Evolutionary conservation across 1,140 invertebrate species (phyloP).

Genomic region (Megalonaias nervosa): DNA sequence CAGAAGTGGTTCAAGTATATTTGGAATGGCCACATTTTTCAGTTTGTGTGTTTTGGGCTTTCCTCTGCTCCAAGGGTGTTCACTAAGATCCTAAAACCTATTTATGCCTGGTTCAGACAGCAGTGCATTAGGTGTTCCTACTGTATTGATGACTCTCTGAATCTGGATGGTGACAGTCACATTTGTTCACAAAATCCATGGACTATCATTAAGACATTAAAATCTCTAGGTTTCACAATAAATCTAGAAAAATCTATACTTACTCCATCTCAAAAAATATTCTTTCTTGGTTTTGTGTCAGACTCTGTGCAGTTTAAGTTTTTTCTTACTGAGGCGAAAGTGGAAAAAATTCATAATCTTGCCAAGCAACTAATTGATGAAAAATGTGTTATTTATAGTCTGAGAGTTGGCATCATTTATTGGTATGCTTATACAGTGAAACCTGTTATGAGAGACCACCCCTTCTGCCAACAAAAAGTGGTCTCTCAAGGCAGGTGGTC

Average conservation of each 20-base stretch:
- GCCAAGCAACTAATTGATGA: too few species aligned
- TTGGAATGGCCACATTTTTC: neutral
- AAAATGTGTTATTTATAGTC: too few species aligned
- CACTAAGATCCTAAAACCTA: constrained; percentile 13
- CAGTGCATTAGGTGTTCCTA: neutral
- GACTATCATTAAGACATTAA: neutral
- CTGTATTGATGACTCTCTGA: constrained; percentile 12
- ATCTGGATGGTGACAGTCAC: neutral
- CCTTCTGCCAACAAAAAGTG: too few species aligned
- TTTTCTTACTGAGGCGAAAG: constrained; percentile 3
- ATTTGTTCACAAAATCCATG: neutral
- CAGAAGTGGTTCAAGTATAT: neutral
- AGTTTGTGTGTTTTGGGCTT: neutral
- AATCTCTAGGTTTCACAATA: neutral
- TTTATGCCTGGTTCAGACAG: constrained; percentile 4
- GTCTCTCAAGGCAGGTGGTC: too few species aligned
- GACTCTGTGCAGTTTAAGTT: constrained; percentile 15
- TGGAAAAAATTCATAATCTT: too few species aligned
- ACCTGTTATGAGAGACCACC: too few species aligned
- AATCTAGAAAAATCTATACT: constrained; percentile 16
- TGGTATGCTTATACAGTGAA: too few species aligned
- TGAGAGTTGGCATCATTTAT: too few species aligned
- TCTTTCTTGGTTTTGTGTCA: constrained; percentile 28
- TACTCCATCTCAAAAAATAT: constrained; percentile 21
- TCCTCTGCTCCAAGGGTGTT: constrained; percentile 2